Evolutionary conservation across 1,140 invertebrate genomes (phyloP), one percentile per base, ranked within the genome.

Genomic region (Drosophila insularis): DNA sequence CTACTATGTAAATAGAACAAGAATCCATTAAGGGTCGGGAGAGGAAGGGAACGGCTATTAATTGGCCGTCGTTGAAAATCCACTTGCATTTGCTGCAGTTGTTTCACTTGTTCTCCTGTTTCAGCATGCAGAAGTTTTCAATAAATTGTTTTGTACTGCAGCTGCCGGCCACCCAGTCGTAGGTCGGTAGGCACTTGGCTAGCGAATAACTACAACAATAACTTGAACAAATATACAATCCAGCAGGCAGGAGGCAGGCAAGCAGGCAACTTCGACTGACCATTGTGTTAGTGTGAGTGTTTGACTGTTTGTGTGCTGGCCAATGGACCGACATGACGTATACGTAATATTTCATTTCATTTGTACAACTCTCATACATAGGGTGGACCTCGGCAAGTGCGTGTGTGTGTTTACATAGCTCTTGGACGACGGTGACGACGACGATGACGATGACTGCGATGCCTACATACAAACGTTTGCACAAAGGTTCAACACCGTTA

Each of bases 341-440:
- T 80, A 87, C 82, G 80, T 80, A 80, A 87, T 87, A 87, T 87
- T 89, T 87, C 84, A 87, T 87, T 87, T 86, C 78, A 78, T 81
- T 81, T 86, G 74, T 53, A 68, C 80, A 71, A 82, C 78, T 60
- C 73, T 62, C 62, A 63, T 53, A 70, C 71, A 37, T 5, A 50
- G 40, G 10, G 43, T 2, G 43, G n/a, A n/a, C n/a, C n/a, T n/a
- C n/a, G n/a, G 43, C 43, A 46, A 46, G 14, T 46, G 43, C 43
- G 43, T 77, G 73, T 71, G 73, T 71, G 40, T 78, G 40, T 78
- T 71, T 77, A 60, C 73, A 63, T 17, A 43, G 27, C 37, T 46
- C 50, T 56, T 50, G 58, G 67, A 39, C 40, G 40, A 53, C 62
- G 69, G 71, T 70, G 62, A 71, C 68, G 66, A 75, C 70, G 31